Base-by-base conservation (phyloP, 2,888 invertebrate species). In the Noctua pronuba region DNA sequence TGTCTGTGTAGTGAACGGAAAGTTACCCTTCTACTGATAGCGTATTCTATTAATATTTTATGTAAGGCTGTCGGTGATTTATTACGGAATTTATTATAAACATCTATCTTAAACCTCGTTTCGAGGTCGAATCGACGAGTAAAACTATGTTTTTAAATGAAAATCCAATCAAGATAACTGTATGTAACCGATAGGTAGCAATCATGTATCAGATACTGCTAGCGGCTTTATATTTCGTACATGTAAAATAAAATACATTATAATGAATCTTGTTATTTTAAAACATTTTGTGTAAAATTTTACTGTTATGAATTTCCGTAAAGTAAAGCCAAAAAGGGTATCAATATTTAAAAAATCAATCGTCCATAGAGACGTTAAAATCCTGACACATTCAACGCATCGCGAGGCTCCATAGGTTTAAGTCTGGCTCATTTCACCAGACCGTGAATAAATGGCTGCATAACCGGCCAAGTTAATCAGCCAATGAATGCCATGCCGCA, bases 381-480 rank as follows among this genome's bases (percentile, higher is more conserved):
- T n/a, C 35, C 69, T 65, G 49, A 68, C 79, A 64, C 62, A 41
- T 38, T 13, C 41, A 64, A 64, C 41, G 28, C 41, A 78, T 83
- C 55, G 49, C 64, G 41, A 79, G 69, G 83, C 41, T 69, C 24
- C 55, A 35, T 35, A 69, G 41, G 58, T 18, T 69, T 69, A 44
- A 78, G 41, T 31, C 49, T 35, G 79, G 49, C 68, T 49, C 41
- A 83, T 79, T 80, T 79, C 41, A 21, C 69, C 49, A 58, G 70
- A 69, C 79, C 68, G 69, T 69, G 69, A 79, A 80, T 83, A 80
- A 83, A 80, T 69, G 80, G 68, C 28, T 64, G 80, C 46, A 69
- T 67, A 79, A 62, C 66, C 66, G 44, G 44, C 28, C 49, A 60
- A 80, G 83, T 80, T 79, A 79, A 82, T 79, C 82, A 79, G 49